These are phyloP conservation scores for Anolis apletophallus DNA, from an alignment of 2,797 vertebrate genomes.

Conservation along the genomic window DNA sequence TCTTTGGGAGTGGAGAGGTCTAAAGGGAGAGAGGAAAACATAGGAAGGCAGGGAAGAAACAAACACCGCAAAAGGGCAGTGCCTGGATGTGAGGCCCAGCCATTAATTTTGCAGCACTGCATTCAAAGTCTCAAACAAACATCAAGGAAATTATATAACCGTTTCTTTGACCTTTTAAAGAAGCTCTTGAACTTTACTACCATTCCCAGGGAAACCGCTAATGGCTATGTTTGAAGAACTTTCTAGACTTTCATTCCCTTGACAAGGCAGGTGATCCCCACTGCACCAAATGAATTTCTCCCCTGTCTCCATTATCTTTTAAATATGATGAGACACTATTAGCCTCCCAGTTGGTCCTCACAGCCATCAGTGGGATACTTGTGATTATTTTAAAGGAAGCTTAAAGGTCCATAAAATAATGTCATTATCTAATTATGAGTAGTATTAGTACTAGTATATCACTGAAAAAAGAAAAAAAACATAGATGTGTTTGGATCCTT, in stretches of 20 bases:
- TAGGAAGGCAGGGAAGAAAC: conserved; percentile 60
- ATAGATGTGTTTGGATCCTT: not conserved
- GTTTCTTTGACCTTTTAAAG: conserved; percentile 68
- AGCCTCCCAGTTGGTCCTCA: conserved; percentile 51
- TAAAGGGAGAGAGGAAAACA: conserved; percentile 57
- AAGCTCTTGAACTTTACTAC: conserved; percentile 64
- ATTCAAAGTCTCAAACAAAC: conserved; percentile 58
- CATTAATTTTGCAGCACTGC: conserved; percentile 69
- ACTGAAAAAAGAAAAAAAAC: not conserved
- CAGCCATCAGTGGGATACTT: conserved; percentile 44
- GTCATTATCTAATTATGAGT: conserved; percentile 51
- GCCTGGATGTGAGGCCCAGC: conserved; percentile 67
- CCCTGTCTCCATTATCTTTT: conserved; percentile 53
- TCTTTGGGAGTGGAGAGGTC: too few relatives aligned
- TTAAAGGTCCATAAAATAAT: conserved; percentile 44
- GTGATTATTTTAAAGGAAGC: conserved; percentile 55
- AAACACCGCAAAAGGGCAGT: conserved; percentile 59
- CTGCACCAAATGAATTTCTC: conserved; percentile 63
- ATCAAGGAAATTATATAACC: conserved; percentile 57
- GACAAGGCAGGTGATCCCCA: conserved; percentile 60
- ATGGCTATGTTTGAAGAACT: conserved; percentile 58
- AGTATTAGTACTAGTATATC: not conserved
- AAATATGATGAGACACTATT: conserved; percentile 63
- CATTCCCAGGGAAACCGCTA: conserved; percentile 42
- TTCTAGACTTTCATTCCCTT: conserved; percentile 57